Base-by-base conservation (phyloP, 2,797 vertebrate genomes). In the Menidia menidia region DNA sequence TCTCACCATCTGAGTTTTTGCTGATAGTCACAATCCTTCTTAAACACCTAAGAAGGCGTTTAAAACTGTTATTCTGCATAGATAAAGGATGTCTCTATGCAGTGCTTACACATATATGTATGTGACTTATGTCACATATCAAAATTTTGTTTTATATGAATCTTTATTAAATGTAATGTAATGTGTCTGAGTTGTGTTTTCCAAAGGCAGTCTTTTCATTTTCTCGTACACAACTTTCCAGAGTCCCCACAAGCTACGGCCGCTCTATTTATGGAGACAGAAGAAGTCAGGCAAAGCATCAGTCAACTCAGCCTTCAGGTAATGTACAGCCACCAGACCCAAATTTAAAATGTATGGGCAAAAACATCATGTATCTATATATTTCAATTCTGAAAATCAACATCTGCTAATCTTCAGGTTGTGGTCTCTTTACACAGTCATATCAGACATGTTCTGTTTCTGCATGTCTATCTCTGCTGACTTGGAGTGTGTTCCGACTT, bases 241-340 rank as follows among this genome's bases (percentile, higher is more conserved):
- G 95, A 93, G 54, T 75, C 64, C 0, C 72, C 80, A 0, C 57
- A 72, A 12, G 70, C 86, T 2, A 90, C 90, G 42, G 62, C 88
- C 6, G 69, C 77, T 2, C 85, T 95, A 75, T 87, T 93, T 30
- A 60, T 87, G 8, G 96, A 97, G 73, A 92, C 96, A 0, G 95
- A 97, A 76, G 96, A 96, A 78, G 94, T 97, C 59, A 95, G 93
- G 81, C 94, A 95, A 66, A 96, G 92, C 81, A 93, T 99, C 88
- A 87, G 72, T 87, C 93, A 93, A 63, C 93, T 99, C 76, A 96
- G 95, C 92, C 91, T 94, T 50, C 96, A 98, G 96, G 97, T 98
- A 68, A 48, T 30, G 8, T 32, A 54, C 61, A 59, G 15, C 42
- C 15, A 56, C 41, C 39, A 60, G 19, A 42, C 19, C 12, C 2